Conservation (phyloP, 2,113 vertebrate genomes). For the Rhagologus leucostigma region DNA sequence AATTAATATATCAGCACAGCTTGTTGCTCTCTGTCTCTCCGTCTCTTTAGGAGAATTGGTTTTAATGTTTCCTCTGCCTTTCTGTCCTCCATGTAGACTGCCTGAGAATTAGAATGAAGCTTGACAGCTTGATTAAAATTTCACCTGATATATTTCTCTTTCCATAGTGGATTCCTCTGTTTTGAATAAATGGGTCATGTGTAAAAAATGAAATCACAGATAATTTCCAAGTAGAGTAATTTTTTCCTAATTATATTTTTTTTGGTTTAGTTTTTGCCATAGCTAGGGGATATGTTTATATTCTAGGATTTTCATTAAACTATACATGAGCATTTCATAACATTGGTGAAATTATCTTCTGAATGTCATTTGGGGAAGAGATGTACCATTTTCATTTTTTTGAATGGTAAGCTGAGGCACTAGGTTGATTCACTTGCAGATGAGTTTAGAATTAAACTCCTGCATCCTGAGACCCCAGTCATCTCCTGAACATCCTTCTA, state of each 20-base stretch:
- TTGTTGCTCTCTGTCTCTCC: slow-evolving; percentile 29
- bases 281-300: neutral
- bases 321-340: neutral
- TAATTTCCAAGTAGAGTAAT: neutral
- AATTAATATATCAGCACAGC: slow-evolving; percentile 37
- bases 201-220: neutral
- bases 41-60: slow-evolving; percentile 4
- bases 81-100: neutral
- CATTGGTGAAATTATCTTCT: neutral
- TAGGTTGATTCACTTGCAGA: neutral
- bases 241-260: neutral
- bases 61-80: slow-evolving; percentile 47
- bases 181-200: neutral
- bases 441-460: neutral
- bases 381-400: neutral
- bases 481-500: neutral
- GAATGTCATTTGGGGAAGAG: neutral
- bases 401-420: neutral
- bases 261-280: neutral
- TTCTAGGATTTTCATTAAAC: neutral
- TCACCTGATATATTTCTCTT: slow-evolving; percentile 16
- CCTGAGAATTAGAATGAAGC: slow-evolving; percentile 42
- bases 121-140: slow-evolving; percentile 60
- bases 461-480: neutral
- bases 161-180: neutral